Evolutionary conservation across 2,113 vertebrate species (phyloP).

Genomic region (Illadopsis cleaveri): DNA sequence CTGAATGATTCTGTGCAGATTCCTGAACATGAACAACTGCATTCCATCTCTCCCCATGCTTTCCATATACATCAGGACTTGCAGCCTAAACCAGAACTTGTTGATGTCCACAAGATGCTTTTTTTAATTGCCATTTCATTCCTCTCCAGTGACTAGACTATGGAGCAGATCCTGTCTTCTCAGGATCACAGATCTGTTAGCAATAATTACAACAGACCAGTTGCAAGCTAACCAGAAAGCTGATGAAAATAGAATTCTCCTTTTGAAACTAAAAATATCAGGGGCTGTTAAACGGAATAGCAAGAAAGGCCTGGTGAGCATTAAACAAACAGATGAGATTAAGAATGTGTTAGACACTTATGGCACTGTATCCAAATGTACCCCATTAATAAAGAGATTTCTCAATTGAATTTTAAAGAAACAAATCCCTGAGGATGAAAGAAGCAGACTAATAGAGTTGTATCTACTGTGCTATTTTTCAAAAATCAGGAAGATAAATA

Average conservation of each 20-base stretch:
- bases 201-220: neutral
- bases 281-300: neutral
- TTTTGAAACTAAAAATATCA: constrained; percentile 13
- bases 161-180: neutral
- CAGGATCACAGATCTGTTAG: constrained; percentile 1
- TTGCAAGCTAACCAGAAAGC: neutral
- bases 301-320: constrained; percentile 4
- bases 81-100: neutral
- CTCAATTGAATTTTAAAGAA: neutral
- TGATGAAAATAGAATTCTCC: neutral
- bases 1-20: neutral
- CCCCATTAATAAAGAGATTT: constrained; percentile 19
- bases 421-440: neutral
- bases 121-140: neutral
- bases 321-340: constrained; percentile 26
- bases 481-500: neutral
- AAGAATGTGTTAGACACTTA: constrained; percentile 10
- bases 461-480: neutral
- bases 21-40: neutral
- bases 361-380: constrained; percentile 8
- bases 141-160: neutral
- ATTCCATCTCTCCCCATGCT: neutral
- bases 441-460: neutral
- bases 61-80: neutral
- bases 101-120: neutral